Conservation (phyloP, 2,888 invertebrate species). For the Synergus japonicus region DNA sequence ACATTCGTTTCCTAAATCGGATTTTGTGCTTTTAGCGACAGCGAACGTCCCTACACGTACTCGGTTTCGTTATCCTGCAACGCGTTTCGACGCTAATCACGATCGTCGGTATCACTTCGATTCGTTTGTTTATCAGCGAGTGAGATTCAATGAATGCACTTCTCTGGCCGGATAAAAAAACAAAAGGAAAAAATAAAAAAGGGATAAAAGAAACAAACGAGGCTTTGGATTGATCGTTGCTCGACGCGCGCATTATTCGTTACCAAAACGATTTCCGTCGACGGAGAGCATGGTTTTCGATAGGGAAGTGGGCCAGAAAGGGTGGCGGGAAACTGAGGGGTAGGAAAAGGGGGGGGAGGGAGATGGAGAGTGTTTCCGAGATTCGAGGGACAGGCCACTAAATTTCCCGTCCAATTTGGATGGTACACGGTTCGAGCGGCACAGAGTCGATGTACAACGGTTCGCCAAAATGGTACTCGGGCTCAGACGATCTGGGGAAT, state of each 20-base stretch:
- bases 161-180: background rate
- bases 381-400: slow-evolving; percentile 70
- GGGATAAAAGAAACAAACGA: slow-evolving; percentile 12
- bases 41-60: background rate
- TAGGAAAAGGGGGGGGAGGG: background rate
- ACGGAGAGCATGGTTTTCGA: slow-evolving; percentile 20
- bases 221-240: slow-evolving; percentile 21
- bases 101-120: background rate
- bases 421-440: slow-evolving; percentile 61
- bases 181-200: background rate
- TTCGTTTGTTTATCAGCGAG: slow-evolving; percentile 25
- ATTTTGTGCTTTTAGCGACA: slow-evolving; percentile 14
- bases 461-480: slow-evolving; percentile 5
- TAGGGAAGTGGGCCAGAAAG: slow-evolving; percentile 33
- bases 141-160: slow-evolving; percentile 25
- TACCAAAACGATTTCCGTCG: slow-evolving; percentile 32
- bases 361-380: slow-evolving; percentile 44
- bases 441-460: slow-evolving; percentile 16
- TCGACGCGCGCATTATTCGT: slow-evolving; percentile 18
- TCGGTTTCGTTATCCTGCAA: slow-evolving; percentile 27
- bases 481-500: slow-evolving; percentile 34
- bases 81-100: slow-evolving; percentile 20
- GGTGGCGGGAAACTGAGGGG: background rate
- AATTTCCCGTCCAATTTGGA: slow-evolving; percentile 76
- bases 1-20: slow-evolving; percentile 9